Evolutionary conservation across 2,113 vertebrate species (phyloP), one percentile per base, ranked within the genome.

Genomic region (Camelus bactrianus): DNA sequence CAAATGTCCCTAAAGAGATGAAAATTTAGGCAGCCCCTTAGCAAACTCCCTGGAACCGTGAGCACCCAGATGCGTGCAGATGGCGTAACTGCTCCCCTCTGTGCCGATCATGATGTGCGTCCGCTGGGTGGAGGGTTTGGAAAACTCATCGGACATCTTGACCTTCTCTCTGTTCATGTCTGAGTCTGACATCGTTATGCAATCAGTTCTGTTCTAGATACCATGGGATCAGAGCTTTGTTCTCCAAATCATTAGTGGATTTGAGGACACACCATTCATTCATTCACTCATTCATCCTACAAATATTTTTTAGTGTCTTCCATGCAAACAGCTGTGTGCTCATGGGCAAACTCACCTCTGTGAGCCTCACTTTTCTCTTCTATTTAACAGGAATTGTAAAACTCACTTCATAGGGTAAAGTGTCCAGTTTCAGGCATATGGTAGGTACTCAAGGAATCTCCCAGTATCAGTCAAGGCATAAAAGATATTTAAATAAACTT

Each of bases 381-480:
- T 84, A 6, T 42, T 32, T 35, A 79, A 64, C 17, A 82, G 35
- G 20, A 79, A 76, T 93, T 85, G 89, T 89, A 86, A 93, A 90
- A 50, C 14, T 67, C 54, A 22, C 48, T 26, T 81, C 28, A 19
- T 58, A 35, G 30, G 24, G 22, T 76, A 65, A 22, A 95, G 30
- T 76, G 48, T 12, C 30, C 6, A 48, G 35, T 91, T 94, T 89
- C 32, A 86, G 88, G 60, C 30, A 85, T 58, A n/a, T 88, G 67
- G 32, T 50, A 65, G 28, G 14, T 52, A 79, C 85, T 87, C 54
- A 80, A 60, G 14, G 30, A n/a, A n/a, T 88, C 52, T 92, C 32
- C 38, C 15, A 54, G 62, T 70, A 79, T 77, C 17, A 65, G 73
- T 77, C 83, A 91, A 92, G 22, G 46, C 50, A 64, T 48, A 75